These are phyloP conservation scores for Clostera curtula DNA, from an alignment of 2,888 invertebrate species.

Conservation along the genomic window DNA sequence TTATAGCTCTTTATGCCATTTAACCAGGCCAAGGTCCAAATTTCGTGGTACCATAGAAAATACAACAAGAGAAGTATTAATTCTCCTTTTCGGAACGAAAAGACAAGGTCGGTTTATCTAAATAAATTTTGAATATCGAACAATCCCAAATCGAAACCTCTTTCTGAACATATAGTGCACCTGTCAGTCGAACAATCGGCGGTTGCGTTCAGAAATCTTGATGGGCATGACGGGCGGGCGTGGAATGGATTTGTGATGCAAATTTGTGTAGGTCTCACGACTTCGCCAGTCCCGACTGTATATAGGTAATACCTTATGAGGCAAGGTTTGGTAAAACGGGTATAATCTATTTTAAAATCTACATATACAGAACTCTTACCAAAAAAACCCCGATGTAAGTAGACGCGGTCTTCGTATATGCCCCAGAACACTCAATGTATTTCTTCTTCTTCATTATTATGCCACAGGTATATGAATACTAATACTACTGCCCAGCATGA, in stretches of 20 bases:
- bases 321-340: too few species aligned
- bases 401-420: too few species aligned
- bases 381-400: too few species aligned
- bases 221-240: conserved; percentile 13
- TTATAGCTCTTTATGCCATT: not conserved
- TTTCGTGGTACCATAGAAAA: not conserved
- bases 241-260: conserved; percentile 19
- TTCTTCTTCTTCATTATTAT: too few species aligned
- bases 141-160: conserved; percentile 2
- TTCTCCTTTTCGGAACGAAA: not conserved
- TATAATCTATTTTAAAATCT: conserved; percentile 15
- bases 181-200: conserved; percentile 14
- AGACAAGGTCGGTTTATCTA: not conserved
- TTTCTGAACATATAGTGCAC: conserved; percentile 15
- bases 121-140: not conserved
- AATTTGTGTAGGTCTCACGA: conserved; percentile 19
- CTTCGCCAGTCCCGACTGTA: conserved; percentile 8
- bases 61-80: not conserved
- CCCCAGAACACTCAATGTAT: too few species aligned
- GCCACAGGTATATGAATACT: too few species aligned
- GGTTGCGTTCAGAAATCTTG: conserved; percentile 13
- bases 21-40: not conserved
- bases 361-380: too few species aligned
- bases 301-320: conserved; percentile 11
- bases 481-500: too few species aligned